A percentile compares a stretch with the other conserved stretches of the same genome.
These are phyloP conservation scores for Ceyx melanurus DNA, from an alignment of 2,113 vertebrate species.

Conservation along the genomic window DNA sequence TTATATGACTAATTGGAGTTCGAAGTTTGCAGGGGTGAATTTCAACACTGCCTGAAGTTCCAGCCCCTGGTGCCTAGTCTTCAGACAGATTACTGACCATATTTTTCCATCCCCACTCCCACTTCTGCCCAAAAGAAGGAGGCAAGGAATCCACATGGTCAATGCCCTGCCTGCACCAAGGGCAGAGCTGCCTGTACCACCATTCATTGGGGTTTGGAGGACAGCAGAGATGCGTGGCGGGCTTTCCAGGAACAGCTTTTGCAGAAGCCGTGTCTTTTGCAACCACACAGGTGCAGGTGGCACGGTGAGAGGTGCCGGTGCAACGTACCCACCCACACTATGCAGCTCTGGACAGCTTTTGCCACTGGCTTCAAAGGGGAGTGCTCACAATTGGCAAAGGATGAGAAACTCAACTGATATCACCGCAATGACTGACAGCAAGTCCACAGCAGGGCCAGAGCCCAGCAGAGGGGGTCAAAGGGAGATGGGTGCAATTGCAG, in stretches of 20 bases:
- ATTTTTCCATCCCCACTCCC: background rate
- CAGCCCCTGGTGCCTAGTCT: background rate
- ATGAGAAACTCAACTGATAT: background rate
- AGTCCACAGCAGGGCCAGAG: background rate
- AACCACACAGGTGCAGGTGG: accelerated
- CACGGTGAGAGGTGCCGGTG: background rate
- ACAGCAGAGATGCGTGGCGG: accelerated
- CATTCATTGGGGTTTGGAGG: accelerated
- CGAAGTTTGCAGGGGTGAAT: background rate
- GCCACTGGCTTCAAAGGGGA: background rate
- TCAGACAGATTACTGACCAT: background rate
- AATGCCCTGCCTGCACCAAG: accelerated
- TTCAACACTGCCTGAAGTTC: background rate
- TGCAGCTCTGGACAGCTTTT: background rate
- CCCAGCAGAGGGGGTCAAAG: background rate
- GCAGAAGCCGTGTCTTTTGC: background rate
- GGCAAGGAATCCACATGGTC: background rate
- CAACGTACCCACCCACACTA: background rate
- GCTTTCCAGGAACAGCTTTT: background rate
- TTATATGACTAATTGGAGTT: background rate
- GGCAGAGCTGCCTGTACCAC: background rate
- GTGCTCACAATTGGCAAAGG: background rate
- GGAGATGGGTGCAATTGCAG: accelerated
- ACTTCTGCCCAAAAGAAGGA: background rate
- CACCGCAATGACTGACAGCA: background rate